Percentiles rank a stretch among this genome's conserved stretches.
Evolutionary conservation across 1,140 invertebrate species (phyloP).

Genomic region (Drosophila bifasciata): DNA sequence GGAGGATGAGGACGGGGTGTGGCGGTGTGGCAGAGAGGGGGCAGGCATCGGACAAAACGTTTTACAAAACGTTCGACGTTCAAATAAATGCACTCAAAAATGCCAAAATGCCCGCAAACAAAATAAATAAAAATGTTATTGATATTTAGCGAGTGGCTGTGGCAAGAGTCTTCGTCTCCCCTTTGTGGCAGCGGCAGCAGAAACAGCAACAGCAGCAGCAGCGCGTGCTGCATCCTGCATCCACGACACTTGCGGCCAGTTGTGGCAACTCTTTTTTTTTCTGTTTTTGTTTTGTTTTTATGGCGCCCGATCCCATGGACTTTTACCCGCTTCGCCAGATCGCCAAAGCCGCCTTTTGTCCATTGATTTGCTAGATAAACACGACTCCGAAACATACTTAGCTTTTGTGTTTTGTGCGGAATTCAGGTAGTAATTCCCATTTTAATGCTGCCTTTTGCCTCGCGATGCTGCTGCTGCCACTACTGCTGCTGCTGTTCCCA

Average conservation of each 20-base stretch:
- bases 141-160: slow-evolving; percentile 73
- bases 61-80: slow-evolving; percentile 79
- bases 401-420: slow-evolving; percentile 55
- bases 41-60: slow-evolving; percentile 62
- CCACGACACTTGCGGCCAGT: slow-evolving; percentile 65
- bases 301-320: slow-evolving; percentile 57
- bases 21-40: slow-evolving; percentile 19
- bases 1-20: slow-evolving; percentile 13
- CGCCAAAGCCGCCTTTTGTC: slow-evolving; percentile 52
- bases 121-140: slow-evolving; percentile 83
- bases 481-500: neutral
- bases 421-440: slow-evolving; percentile 79
- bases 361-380: slow-evolving; percentile 76
- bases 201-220: slow-evolving; percentile 7
- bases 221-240: slow-evolving; percentile 63
- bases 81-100: slow-evolving; percentile 82
- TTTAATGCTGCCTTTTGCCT: slow-evolving; percentile 51
- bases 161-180: neutral
- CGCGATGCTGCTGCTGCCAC: slow-evolving; percentile 9
- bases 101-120: slow-evolving; percentile 80
- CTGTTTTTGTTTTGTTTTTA: slow-evolving; percentile 31
- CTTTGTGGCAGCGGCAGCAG: neutral
- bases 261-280: slow-evolving; percentile 24
- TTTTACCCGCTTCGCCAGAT: no score
- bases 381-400: slow-evolving; percentile 25